These are phyloP conservation scores for Lapara coniferarum DNA, from an alignment of 2,888 invertebrate genomes.

Conservation along the genomic window DNA sequence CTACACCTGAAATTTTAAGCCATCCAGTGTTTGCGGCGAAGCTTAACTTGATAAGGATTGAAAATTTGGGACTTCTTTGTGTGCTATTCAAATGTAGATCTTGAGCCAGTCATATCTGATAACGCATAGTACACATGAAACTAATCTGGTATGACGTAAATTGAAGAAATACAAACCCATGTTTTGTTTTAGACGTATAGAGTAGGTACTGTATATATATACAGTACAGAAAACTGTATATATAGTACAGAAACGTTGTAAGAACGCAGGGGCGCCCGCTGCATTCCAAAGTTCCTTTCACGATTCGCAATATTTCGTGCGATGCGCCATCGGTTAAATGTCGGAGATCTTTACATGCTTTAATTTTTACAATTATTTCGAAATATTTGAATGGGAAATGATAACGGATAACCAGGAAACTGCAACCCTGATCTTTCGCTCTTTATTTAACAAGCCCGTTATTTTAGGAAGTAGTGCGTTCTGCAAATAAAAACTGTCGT, in stretches of 20 bases:
- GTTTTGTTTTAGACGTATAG: conserved; percentile 16
- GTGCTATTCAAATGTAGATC: neutral
- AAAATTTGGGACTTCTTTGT: conserved; percentile 11
- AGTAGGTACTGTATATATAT: neutral
- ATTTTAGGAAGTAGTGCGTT: conserved; percentile 30
- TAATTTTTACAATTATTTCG: conserved; percentile 32
- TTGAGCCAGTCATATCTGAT: neutral
- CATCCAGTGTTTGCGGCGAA: neutral
- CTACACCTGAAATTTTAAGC: neutral
- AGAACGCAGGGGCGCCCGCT: conserved; percentile 53
- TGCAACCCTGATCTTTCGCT: neutral
- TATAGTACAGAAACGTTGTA: conserved; percentile 26
- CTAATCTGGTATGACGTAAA: neutral
- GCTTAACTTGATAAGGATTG: neutral
- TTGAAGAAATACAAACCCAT: neutral
- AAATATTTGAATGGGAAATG: conserved; percentile 11
- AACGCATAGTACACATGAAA: neutral
- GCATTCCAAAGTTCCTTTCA: conserved; percentile 72
- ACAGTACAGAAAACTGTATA: no score
- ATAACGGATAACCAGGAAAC: conserved; percentile 22
- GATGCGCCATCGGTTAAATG: conserved; percentile 60
- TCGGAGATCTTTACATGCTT: conserved; percentile 50
- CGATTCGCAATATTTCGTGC: conserved; percentile 59
- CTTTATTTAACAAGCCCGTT: neutral
- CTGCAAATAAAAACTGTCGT: conserved; percentile 35